Evolutionary conservation across 2,113 vertebrate genomes (phyloP), one percentile per base, ranked within the genome.

Genomic region (Hoplias malabaricus): DNA sequence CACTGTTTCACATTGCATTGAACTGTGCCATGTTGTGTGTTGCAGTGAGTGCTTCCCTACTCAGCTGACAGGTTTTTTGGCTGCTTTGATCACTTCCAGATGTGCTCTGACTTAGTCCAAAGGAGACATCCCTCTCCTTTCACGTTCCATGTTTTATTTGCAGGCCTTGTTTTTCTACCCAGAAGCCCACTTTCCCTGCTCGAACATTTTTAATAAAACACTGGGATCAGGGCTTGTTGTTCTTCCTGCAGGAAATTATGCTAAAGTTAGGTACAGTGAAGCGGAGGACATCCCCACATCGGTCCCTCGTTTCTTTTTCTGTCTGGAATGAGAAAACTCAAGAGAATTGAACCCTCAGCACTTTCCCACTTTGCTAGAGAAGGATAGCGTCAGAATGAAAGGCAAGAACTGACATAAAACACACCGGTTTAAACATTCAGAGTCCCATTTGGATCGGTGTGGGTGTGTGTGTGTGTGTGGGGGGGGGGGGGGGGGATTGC

Each of bases 71-170:
- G 89, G 84, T 88, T 86, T 85, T 75, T 80, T 80, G 23, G 65
- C 21, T 21, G 7, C 81, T 88, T 80, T 89, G 85, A 92, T 91
- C 73, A 80, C 81, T 88, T 92, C 89, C 91, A 93, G 89, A 92
- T 93, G 92, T 87, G 79, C 56, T 71, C 81, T 84, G 85, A 82
- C 80, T 80, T 84, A 88, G 79, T 77, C 85, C 82, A 80, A 56
- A 87, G 84, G 84, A 82, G 82, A 88, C 85, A 82, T 33, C 68
- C 34, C 77, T 70, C 76, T 69, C 31, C 19, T 59, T n/a, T 46
- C 31, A 21, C 34, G 25, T 62, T 74, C 34, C 43, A 56, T 36
- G 23, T 73, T 82, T 78, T 79, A 82, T 80, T 56, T 84, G 25
- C 73, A 75, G 33, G 34, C 80, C 83, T 84, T 84, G 81, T 84